Evolutionary conservation across 2,797 vertebrate species (phyloP), one percentile per base, ranked within the genome.

Genomic region (Cossypha niveicapilla): DNA sequence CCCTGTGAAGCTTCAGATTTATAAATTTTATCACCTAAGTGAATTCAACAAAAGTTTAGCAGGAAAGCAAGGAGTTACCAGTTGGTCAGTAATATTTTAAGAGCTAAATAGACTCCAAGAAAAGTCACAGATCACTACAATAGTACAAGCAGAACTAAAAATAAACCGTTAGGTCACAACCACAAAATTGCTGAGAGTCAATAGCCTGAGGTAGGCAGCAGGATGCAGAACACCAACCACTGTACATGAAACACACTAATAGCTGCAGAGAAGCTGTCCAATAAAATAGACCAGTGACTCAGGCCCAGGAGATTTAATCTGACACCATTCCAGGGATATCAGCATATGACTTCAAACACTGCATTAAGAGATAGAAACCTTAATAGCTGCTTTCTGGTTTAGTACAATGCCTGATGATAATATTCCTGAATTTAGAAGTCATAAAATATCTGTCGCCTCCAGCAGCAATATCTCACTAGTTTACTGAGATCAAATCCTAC

Each of bases 281-380:
- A 22, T 85, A 94, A 88, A 88, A 96, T 90, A 93, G 68, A 93
- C 62, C 80, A 82, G 91, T 30, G 22, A 62, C 68, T 92, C 71
- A 82, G 45, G 78, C 77, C 58, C 71, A 22, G 71, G 47, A 95
- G 81, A 96, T 96, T 92, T 78, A 91, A 70, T 92, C 79, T 94
- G 94, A 96, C 95, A 95, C 86, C 91, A 93, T 95, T 97, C 94
- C 92, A 96, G 81, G 66, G 81, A 80, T 96, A 97, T 96, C 94
- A 95, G 78, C 70, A 79, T 67, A 84, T 72, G 84, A 95, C 91
- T 96, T 96, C 86, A 96, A 93, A 95, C 80, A 74, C 76, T 72
- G 48, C 75, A 93, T 86, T 91, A 92, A 65, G 54, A 93, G 87
- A 92, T 76, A 94, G 90, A 94, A 86, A 75, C 80, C 71, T 93